phyloP scores from a whole-genome alignment of 2,113 vertebrate genomes.

The Notechis scutatus region DNA sequence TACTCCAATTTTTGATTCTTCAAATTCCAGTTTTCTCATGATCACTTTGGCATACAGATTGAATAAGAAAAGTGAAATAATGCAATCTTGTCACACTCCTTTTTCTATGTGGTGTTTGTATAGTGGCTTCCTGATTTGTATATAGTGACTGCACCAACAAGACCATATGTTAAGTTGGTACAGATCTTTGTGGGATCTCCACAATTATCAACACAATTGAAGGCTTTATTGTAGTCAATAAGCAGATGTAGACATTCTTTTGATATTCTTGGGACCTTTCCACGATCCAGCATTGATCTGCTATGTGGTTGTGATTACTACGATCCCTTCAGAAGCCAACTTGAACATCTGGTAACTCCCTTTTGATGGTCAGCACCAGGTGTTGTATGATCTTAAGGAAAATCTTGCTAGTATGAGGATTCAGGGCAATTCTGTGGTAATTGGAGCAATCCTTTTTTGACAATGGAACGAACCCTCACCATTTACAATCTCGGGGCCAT shows the following conservation, averaged over 20 bases:
- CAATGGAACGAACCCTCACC: not conserved
- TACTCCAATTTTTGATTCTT: not conserved
- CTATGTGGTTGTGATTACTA: not conserved
- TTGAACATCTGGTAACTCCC: not conserved
- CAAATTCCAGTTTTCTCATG: not conserved
- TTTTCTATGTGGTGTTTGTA: not conserved
- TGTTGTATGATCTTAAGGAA: not conserved
- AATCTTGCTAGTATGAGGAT: not conserved
- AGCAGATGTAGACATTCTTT: not conserved
- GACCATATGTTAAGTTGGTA: not conserved
- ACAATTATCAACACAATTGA: not conserved
- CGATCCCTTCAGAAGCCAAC: not conserved
- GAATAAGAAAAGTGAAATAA: not conserved
- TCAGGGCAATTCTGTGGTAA: not conserved
- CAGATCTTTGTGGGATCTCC: not conserved
- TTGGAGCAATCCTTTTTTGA: not conserved
- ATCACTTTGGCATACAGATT: not conserved
- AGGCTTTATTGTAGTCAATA: not conserved
- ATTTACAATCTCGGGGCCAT: not conserved
- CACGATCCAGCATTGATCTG: not conserved
- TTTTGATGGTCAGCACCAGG: not conserved
- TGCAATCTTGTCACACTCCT: not conserved
- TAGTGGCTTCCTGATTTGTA: not conserved
- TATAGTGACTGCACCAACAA: not conserved
- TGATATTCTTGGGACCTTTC: not conserved